Evolutionary conservation across 2,113 vertebrate genomes (phyloP).

Genomic region (Pantherophis guttatus): DNA sequence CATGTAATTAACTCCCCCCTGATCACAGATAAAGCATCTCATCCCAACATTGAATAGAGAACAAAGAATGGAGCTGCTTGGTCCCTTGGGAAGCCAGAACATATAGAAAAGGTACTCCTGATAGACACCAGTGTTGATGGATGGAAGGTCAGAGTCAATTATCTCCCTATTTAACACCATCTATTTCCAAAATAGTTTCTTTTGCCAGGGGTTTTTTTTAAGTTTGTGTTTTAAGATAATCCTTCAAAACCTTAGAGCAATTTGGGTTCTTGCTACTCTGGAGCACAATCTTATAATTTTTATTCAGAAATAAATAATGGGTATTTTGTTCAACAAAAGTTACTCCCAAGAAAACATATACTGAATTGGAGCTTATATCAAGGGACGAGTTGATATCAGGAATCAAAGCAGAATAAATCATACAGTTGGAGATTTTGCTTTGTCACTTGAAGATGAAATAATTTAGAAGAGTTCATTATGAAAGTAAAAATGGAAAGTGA

Average conservation of each 20-base stretch:
- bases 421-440: background rate
- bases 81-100: background rate
- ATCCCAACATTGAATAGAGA: slow-evolving; percentile 2
- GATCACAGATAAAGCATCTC: background rate
- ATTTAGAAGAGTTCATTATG: background rate
- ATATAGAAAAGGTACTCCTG: background rate
- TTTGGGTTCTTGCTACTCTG: background rate
- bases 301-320: background rate
- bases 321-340: background rate
- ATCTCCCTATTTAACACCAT: background rate
- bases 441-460: background rate
- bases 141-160: background rate
- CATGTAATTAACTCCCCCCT: slow-evolving; percentile 17
- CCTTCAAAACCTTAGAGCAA: background rate
- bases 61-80: background rate
- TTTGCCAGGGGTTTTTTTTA: background rate
- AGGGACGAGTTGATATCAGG: background rate
- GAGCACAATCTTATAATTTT: background rate
- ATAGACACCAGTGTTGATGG: background rate
- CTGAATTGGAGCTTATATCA: background rate
- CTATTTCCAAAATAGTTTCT: background rate
- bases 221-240: background rate
- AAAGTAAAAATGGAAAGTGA: background rate
- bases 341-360: background rate
- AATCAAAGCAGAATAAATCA: background rate